Evolutionary conservation across 2,797 vertebrate species (phyloP).

Genomic region (Forpus xanthops): DNA sequence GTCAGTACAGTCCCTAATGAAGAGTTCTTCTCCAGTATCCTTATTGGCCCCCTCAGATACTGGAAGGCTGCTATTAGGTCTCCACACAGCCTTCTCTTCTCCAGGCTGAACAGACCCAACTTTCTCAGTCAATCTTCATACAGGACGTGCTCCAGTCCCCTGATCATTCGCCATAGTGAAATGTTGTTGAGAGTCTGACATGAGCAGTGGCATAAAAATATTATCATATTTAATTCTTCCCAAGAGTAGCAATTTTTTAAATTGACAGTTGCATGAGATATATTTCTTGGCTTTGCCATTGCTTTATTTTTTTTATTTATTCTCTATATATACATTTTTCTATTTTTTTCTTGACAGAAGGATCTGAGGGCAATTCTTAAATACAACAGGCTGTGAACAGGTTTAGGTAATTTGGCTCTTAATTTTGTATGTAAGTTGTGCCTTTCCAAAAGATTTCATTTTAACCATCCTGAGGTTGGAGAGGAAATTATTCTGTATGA

Average conservation of each 20-base stretch:
- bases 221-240: background rate
- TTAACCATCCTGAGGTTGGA: background rate
- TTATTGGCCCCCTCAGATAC: too few species aligned
- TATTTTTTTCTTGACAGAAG: background rate
- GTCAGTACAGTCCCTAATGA: too few species aligned
- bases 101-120: too few species aligned
- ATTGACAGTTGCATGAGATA: background rate
- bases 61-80: too few species aligned
- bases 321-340: background rate
- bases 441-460: background rate
- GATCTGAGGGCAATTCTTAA: background rate
- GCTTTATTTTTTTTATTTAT: background rate
- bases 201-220: background rate
- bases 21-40: too few species aligned
- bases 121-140: too few species aligned
- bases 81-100: too few species aligned
- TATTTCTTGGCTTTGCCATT: background rate
- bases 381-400: background rate
- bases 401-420: background rate
- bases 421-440: background rate
- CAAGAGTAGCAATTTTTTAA: background rate
- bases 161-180: background rate
- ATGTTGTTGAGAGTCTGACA: background rate
- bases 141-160: too few species aligned
- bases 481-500: background rate